Conservation (phyloP, 1,140 invertebrate species). For the Cryptotermes secundus region DNA sequence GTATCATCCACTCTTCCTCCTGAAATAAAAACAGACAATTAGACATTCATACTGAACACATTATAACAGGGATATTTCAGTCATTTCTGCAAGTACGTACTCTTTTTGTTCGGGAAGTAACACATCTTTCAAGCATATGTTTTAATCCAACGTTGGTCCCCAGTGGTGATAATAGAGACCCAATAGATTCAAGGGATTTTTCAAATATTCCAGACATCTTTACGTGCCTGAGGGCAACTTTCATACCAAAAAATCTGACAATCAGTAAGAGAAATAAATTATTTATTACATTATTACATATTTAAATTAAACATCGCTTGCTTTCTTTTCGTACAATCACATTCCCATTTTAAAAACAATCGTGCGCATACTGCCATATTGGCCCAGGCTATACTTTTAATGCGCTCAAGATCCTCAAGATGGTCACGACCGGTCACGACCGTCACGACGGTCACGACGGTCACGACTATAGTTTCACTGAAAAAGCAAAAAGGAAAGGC, state of each 20-base stretch:
- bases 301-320: background rate
- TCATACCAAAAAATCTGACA: background rate
- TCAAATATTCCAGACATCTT: slow-evolving; percentile 6
- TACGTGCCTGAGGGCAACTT: background rate
- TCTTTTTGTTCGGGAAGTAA: slow-evolving; percentile 17
- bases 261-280: background rate
- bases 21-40: slow-evolving; percentile 21
- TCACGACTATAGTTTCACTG: no score
- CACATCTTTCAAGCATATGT: slow-evolving; percentile 24
- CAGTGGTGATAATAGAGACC: background rate
- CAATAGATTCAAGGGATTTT: slow-evolving; percentile 21
- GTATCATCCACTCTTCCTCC: slow-evolving; percentile 30
- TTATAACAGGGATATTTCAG: background rate
- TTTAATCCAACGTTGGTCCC: slow-evolving; percentile 22
- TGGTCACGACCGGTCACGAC: no score
- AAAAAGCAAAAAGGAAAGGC: no score
- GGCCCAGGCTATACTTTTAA: background rate
- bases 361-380: background rate
- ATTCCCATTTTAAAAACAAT: background rate
- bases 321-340: background rate
- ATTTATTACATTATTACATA: background rate
- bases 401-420: no score
- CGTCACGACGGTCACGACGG: no score
- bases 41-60: background rate
- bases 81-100: background rate